Base-by-base conservation (phyloP, 2,797 vertebrate genomes). In the Poeciliopsis turneri region DNA sequence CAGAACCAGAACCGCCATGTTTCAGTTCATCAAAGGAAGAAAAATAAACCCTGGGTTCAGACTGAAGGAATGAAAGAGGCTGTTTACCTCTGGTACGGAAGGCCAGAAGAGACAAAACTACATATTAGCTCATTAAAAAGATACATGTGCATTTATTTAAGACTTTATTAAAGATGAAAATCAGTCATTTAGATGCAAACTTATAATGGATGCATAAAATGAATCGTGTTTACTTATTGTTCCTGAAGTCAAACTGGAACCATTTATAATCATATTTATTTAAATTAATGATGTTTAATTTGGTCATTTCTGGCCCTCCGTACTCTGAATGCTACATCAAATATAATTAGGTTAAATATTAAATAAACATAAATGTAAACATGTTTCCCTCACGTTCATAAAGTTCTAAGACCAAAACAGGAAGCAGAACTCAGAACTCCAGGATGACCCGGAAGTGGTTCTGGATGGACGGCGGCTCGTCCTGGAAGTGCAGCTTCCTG, bases 381-480 rank as follows among this genome's bases (percentile, higher is more conserved):
- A 59, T 30, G 57, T 30, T 30, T 59, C 57, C 12, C 5, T 51
- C 49, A 9, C 5, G 47, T 49, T 49, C 6, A 6, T 20, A 49
- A 49, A 49, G 49, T 51, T 51, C 49, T 23, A 23, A 23, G 18
- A 23, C 49, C 20, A 8, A 51, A 51, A 23, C 49, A 51, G 20
- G 49, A 51, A 51, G 49, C 30, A 23, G 12, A 23, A 18, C 79
- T 96, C 93, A 96, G 70, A 96, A 96, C 79, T 95, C 95, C 93
- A 96, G 95, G 85, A 99, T 97, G 92, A 99, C 95, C 91, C 96
- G 95, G 94, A 99, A 99, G 93, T 99, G 98, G 92, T 99, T 99
- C 61, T 98, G 95, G 85, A 99, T 96, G 78, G 96, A 98, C 30
- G 97, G 94, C 2, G 93, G 92, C 75, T 99, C 96, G 2, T 97